Conservation (phyloP, 2,113 vertebrate species). For the Aegotheles bennettii region DNA sequence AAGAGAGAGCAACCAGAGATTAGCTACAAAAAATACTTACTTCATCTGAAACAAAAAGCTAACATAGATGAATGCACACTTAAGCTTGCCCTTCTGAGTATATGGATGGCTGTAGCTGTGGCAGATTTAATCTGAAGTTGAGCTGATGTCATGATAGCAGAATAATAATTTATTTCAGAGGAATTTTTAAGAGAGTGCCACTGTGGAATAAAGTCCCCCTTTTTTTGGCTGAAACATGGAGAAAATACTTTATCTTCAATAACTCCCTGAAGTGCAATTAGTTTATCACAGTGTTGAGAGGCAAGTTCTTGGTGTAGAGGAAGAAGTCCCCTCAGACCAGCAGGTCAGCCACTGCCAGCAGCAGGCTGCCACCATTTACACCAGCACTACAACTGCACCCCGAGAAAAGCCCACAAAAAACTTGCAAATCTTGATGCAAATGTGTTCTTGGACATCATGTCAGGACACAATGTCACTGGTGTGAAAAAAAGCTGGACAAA, state of each 20-base stretch:
- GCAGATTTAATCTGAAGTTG: not conserved
- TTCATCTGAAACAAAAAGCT: not conserved
- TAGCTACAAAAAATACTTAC: not conserved
- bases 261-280: not conserved
- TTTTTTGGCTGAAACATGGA: not conserved
- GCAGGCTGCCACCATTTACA: not conserved
- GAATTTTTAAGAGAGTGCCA: not conserved
- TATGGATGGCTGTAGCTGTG: not conserved
- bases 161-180: not conserved
- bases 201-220: not conserved
- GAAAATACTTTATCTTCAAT: not conserved
- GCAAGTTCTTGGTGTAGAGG: rapidly evolving
- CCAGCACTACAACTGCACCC: not conserved
- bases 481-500: not conserved
- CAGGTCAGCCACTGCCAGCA: not conserved
- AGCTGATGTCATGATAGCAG: not conserved
- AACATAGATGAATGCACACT: not conserved
- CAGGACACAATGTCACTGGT: not conserved
- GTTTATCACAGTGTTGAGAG: not conserved
- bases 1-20: not conserved
- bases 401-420: not conserved
- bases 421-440: not conserved
- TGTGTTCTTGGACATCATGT: not conserved
- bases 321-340: not conserved
- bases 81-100: not conserved